Evolutionary conservation across 2,113 vertebrate species (phyloP).

Genomic region (Phyllostomus hastatus): DNA sequence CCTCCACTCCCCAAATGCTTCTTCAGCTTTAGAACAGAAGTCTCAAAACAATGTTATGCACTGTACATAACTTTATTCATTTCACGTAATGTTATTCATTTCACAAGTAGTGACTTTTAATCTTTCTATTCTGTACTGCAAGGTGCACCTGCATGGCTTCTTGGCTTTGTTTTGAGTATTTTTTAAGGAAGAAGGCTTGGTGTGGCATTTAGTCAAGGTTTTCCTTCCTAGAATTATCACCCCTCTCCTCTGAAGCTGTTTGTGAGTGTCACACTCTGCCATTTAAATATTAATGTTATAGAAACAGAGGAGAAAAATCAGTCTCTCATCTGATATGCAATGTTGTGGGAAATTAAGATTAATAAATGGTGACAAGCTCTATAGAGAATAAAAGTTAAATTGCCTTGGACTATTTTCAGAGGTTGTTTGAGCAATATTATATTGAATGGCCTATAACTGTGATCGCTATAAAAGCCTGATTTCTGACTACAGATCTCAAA

Average conservation of each 20-base stretch:
- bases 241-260: slow-evolving; percentile 43
- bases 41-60: not conserved
- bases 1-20: not conserved
- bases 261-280: slow-evolving; percentile 47
- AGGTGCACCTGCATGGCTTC: not conserved
- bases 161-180: not conserved
- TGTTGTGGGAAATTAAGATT: slow-evolving; percentile 68
- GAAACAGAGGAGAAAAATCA: slow-evolving; percentile 62
- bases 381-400: slow-evolving; percentile 69
- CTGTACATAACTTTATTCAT: not conserved
- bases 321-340: slow-evolving; percentile 57
- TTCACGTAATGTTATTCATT: not conserved
- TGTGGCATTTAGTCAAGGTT: slow-evolving; percentile 24
- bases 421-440: slow-evolving; percentile 59
- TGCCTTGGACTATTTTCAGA: slow-evolving; percentile 66
- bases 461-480: slow-evolving; percentile 39
- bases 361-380: slow-evolving; percentile 73
- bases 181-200: not conserved
- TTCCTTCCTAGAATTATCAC: slow-evolving; percentile 50
- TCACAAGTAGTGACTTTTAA: not conserved
- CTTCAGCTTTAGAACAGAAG: not conserved
- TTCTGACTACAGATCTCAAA: slow-evolving; percentile 38
- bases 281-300: slow-evolving; percentile 74
- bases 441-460: slow-evolving; percentile 36
- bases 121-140: not conserved